Base-by-base conservation (phyloP, 2,797 vertebrate genomes). In the Coregonus sp. region DNA sequence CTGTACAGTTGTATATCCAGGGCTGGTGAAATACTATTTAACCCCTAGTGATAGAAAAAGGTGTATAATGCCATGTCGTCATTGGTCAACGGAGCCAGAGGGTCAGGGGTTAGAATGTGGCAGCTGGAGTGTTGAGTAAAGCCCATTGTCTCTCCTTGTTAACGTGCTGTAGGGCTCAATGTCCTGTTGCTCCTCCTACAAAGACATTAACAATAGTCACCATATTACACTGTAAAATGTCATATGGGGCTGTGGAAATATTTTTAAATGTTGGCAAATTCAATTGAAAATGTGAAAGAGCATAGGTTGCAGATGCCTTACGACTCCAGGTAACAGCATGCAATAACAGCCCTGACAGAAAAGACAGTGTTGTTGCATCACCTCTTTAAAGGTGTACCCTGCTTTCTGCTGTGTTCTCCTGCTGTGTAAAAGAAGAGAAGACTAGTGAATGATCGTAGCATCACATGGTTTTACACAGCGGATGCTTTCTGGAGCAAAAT, bases 141-240 rank as follows among this genome's bases (percentile, higher is more conserved):
- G 20, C 18, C 25, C 31, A 65, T 73, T 61, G 0, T 65, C 29
- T 63, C 12, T 76, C 16, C 16, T n/a, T 51, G 50, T 66, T 33
- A 70, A 74, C 2, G 40, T 70, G 66, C 33, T 63, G 47, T 82
- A 79, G 1, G 80, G 70, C 18, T 76, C 65, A 69, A 81, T 16
- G 16, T 82, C 74, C 52, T 54, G 33, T 18, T 47, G 25, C 7
- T 73, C 56, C 73, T 69, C 52, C 18, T 47, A 47, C 2, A 47
- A 47, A 70, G 5, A 75, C 61, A 12, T 16, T n/a, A 12, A 31
- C 5, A 15, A 7, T 33, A 31, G 25, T 11, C 40, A 47, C 2
- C 5, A 16, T n/a, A 7, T 59, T 59, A 59, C 6, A 61, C 18
- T 20, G 1, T 0, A 9, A 20, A 25, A 12, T 61, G 0, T 11